phyloP scores from a whole-genome alignment of 2,113 vertebrate genomes.

The Pangasianodon gigas region DNA sequence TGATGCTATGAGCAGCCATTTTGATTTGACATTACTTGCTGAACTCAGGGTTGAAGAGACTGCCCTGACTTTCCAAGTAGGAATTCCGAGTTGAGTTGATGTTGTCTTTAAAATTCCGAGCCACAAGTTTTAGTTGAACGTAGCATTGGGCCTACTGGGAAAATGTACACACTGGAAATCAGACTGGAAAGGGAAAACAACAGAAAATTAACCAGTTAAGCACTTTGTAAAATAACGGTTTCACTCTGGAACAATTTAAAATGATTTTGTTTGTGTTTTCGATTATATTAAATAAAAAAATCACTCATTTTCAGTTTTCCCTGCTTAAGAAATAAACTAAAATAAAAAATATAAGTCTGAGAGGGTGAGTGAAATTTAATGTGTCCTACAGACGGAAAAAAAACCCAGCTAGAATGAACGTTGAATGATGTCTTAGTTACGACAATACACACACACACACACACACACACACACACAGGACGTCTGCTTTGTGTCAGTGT shows the following conservation, averaged over 20 bases:
- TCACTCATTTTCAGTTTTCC: neutral
- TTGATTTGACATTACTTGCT: neutral
- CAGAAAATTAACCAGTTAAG: neutral
- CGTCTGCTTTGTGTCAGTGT: slow-evolving; percentile 54
- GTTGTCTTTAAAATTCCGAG: neutral
- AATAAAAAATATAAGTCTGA: neutral
- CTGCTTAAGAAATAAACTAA: neutral
- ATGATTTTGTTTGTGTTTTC: neutral
- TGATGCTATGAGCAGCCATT: neutral
- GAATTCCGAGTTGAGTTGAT: neutral
- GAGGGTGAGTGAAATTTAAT: neutral
- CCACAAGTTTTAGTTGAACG: neutral
- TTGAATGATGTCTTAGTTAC: slow-evolving; percentile 1
- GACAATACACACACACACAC: slow-evolving; percentile 46
- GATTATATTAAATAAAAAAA: neutral
- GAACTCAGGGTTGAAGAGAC: neutral
- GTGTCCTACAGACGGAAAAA: neutral
- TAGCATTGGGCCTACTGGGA: neutral
- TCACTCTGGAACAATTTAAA: neutral
- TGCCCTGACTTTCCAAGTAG: neutral
- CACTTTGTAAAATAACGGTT: neutral
- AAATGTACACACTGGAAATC: neutral
- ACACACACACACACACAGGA: slow-evolving; percentile 38
- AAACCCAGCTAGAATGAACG: neutral
- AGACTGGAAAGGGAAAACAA: neutral